Base-by-base conservation (phyloP, 2,797 vertebrate species). In the Diplodus puntazzo region DNA sequence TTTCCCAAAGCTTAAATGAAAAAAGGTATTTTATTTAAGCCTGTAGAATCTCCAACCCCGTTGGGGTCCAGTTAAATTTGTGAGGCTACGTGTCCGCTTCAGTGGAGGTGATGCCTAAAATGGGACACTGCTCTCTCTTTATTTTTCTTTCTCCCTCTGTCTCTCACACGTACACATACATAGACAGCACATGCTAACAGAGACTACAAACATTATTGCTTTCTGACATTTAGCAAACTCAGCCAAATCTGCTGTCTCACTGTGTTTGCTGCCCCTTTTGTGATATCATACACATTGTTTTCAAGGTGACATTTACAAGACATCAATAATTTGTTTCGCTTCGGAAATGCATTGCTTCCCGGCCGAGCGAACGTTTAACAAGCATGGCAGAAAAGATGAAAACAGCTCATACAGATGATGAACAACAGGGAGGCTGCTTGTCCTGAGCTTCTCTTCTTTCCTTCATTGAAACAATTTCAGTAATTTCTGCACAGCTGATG, bases 241-340 rank as follows among this genome's bases (percentile, higher is more conserved):
- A 30, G 25, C 50, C 39, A 50, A 69, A 75, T 57, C 50, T 13
- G 1, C 25, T 21, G 50, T 23, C 74, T 76, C 25, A 73, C 66
- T 77, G 59, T 52, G 60, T 79, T 66, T 23, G 17, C 18, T 27
- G 21, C 25, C 39, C 20, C 34, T 55, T 78, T 70, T 75, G 39
- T 76, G 8, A 49, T 55, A 73, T 53, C 42, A 54, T 39, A 48
- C 17, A 69, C 66, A 73, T 21, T 34, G 45, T 74, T 74, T 63
- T 42, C 57, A 86, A 75, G 62, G 67, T 88, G 82, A 88, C 73
- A 81, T 85, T 84, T 72, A 68, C 50, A 69, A 50, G n/a, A 49
- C 20, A 70, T 81, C 77, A 72, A 78, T 85, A 39, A 61, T 77
- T 68, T 78, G 81, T 46, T 83, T 76, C 69, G 53, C 57, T 59